phyloP scores from a whole-genome alignment of 1,140 invertebrate species.

The Ips nitidus region DNA sequence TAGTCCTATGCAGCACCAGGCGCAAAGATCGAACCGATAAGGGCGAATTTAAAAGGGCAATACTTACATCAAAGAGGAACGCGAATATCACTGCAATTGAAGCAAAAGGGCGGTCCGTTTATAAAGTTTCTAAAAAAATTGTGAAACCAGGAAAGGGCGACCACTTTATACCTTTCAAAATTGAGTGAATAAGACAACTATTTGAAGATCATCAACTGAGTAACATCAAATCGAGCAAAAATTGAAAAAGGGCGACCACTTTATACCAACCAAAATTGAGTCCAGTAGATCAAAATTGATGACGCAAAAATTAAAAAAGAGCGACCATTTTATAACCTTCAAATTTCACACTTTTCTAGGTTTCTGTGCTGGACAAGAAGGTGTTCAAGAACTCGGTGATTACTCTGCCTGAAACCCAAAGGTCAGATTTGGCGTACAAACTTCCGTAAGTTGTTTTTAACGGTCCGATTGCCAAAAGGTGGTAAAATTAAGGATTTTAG shows the following conservation, averaged over 20 bases:
- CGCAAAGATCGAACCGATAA: constrained; percentile 2
- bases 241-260: too few species aligned
- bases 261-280: too few species aligned
- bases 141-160: too few species aligned
- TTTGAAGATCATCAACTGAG: too few species aligned
- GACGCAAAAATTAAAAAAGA: not conserved
- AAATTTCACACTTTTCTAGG: constrained; percentile 18
- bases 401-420: constrained; percentile 24
- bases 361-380: constrained; percentile 26
- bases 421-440: constrained; percentile 26
- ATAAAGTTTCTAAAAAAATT: too few species aligned
- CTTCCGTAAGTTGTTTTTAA: constrained; percentile 18
- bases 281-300: too few species aligned
- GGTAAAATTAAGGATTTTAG: not conserved
- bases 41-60: constrained; percentile 5
- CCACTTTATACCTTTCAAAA: too few species aligned
- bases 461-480: not conserved
- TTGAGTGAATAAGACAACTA: too few species aligned
- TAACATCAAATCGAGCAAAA: too few species aligned
- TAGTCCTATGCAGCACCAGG: not conserved
- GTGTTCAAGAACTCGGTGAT: constrained; percentile 22
- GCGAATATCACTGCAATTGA: too few species aligned
- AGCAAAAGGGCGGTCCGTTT: too few species aligned
- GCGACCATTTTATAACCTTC: not conserved
- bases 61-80: not conserved